Base-by-base conservation (phyloP, 2,113 vertebrate genomes). In the Tragelaphus buxtoni region DNA sequence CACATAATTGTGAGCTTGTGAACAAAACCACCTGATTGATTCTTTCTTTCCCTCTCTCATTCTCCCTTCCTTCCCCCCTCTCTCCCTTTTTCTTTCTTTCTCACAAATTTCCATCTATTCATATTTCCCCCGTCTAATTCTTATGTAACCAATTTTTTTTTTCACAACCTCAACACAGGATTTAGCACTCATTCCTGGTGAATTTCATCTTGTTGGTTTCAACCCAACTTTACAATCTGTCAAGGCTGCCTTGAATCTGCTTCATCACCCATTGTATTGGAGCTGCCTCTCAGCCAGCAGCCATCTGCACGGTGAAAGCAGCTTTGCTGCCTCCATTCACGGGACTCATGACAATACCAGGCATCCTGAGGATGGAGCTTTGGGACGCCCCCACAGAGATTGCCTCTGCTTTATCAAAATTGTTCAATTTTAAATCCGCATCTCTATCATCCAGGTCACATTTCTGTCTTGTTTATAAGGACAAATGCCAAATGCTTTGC, bases 181-280 rank as follows among this genome's bases (percentile, higher is more conserved):
- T 90, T 87, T 88, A 93, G 65, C 89, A 49, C 58, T 93, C 81
- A 9, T 89, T 86, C 55, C 69, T 90, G 82, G 79, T 91, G 93
- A 92, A 77, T 97, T 96, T 97, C 85, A 85, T 94, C 90, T 49
- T 74, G 63, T 93, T 97, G 97, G 95, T 97, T 94, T 81, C 92
- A 76, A 84, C 91, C 97, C 96, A 97, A 89, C 45, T 96, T 92
- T 49, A 28, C 97, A 97, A 95, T 97, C 96, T 97, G 97, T 96
- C 90, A 55, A 88, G 83, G 92, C 95, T 96, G 95, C 93, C 91
- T 90, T 9, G 83, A 83, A 89, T 93, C 72, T 20, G 92, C 90
- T 56, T 79, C 90, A 76, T 83, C 42, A 63, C 42, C 96, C 82
- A 60, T 61, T 39, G 86, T 65, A 26, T 26, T 22, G 74, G 88